Evolutionary conservation across 2,888 invertebrate genomes (phyloP).

Genomic region (Volucella zonaria): DNA sequence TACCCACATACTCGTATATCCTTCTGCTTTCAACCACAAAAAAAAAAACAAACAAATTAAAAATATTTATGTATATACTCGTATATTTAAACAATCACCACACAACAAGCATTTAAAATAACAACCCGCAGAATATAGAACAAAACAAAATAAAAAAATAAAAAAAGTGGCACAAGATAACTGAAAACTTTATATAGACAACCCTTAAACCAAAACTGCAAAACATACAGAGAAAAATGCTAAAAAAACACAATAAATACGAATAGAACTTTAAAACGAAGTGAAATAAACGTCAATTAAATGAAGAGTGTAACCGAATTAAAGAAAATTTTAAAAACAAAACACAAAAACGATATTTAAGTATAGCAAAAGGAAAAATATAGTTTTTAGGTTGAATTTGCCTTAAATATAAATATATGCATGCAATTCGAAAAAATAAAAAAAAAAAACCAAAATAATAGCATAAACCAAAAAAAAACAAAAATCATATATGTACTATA

Average conservation of each 20-base stretch:
- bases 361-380: constrained; percentile 14
- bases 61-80: constrained; percentile 6
- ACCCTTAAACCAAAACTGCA: background rate
- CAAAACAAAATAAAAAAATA: background rate
- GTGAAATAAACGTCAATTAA: constrained; percentile 70
- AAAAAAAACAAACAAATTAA: constrained; percentile 10
- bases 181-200: too few relatives aligned
- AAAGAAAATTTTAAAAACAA: constrained; percentile 40
- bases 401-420: constrained; percentile 69
- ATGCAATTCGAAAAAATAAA: constrained; percentile 63
- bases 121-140: constrained; percentile 37
- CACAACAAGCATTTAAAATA: constrained; percentile 9
- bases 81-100: constrained; percentile 7
- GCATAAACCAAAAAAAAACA: too few relatives aligned
- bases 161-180: constrained; percentile 55
- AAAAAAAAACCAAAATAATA: constrained; percentile 19
- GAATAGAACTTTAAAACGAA: constrained; percentile 70
- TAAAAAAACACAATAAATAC: constrained; percentile 35
- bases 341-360: constrained; percentile 25
- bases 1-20: too few relatives aligned
- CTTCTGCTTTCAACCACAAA: constrained; percentile 43
- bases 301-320: constrained; percentile 68
- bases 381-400: constrained; percentile 69
- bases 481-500: constrained; percentile 29
- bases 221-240: constrained; percentile 5